A percentile compares a stretch with the other conserved stretches of the same genome.
These are phyloP conservation scores for Plutella xylostella DNA, from an alignment of 2,888 invertebrate genomes.

Conservation along the genomic window DNA sequence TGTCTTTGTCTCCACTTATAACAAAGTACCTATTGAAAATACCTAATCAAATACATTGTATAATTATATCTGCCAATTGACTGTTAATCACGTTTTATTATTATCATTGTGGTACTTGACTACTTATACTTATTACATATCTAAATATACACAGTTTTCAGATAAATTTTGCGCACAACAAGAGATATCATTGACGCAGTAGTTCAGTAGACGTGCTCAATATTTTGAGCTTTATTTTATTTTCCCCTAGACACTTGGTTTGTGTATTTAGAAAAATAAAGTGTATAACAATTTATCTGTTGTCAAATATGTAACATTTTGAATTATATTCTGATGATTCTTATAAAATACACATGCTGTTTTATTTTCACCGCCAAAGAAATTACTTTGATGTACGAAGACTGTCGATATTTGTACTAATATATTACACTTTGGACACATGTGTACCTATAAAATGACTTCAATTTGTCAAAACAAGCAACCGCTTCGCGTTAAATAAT, in stretches of 20 bases:
- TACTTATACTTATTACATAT: conserved; percentile 37
- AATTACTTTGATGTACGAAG: no score
- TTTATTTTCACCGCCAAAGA: conserved; percentile 29
- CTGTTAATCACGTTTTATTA: conserved; percentile 6
- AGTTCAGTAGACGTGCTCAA: conserved; percentile 24
- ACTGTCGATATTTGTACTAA: no score
- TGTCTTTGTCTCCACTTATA: no score
- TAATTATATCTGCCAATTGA: conserved; percentile 7
- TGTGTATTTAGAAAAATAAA: conserved; percentile 8
- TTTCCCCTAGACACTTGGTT: not conserved
- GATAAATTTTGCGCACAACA: conserved; percentile 46
- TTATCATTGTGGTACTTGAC: conserved; percentile 1
- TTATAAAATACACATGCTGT: conserved; percentile 26
- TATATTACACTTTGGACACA: no score
- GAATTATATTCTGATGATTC: conserved; percentile 66
- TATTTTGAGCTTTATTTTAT: conserved; percentile 16
- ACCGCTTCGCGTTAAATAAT: no score
- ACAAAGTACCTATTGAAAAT: not conserved
- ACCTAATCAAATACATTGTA: not conserved
- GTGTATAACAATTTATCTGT: conserved; percentile 31
- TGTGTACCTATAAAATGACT: no score
- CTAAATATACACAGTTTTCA: conserved; percentile 40
- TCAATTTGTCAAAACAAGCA: no score
- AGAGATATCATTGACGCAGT: conserved; percentile 17
- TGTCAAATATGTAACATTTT: conserved; percentile 55